These are phyloP conservation scores for Rhynchonycteris naso DNA, from an alignment of 2,797 vertebrate genomes.

Conservation along the genomic window DNA sequence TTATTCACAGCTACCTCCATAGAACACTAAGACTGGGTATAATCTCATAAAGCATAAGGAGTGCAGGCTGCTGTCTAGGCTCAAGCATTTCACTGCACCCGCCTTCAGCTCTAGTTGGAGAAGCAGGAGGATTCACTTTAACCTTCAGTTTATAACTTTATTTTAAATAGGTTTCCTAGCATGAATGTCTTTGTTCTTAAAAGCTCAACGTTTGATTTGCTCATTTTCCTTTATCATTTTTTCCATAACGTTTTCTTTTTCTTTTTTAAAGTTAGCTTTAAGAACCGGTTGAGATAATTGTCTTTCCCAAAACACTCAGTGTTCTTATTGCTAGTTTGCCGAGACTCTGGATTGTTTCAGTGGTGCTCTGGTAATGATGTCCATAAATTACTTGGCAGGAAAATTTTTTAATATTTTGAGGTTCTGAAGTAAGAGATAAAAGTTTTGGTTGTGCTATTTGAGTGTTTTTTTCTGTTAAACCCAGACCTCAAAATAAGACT, in stretches of 20 bases:
- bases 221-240: conserved; percentile 41
- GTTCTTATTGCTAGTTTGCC: background rate
- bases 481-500: background rate
- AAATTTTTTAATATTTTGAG: conserved; percentile 21
- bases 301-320: background rate
- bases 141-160: background rate
- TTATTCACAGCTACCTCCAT: background rate
- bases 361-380: background rate
- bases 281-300: conserved; percentile 3
- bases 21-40: background rate
- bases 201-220: conserved; percentile 33
- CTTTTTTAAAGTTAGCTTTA: background rate
- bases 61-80: background rate
- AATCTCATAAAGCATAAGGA: background rate
- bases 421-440: conserved; percentile 36
- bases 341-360: background rate
- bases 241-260: background rate
- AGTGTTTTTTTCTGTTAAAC: conserved; percentile 24
- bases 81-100: background rate
- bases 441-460: background rate
- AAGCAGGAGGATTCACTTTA: background rate
- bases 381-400: background rate
- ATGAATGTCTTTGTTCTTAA: conserved; percentile 10
- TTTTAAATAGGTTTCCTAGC: conserved; percentile 33
- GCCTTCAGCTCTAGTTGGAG: background rate